Percentiles rank a stretch among this genome's conserved stretches.
phyloP scores from a whole-genome alignment of 2,797 vertebrate genomes.

The Thripadectes ignobilis region DNA sequence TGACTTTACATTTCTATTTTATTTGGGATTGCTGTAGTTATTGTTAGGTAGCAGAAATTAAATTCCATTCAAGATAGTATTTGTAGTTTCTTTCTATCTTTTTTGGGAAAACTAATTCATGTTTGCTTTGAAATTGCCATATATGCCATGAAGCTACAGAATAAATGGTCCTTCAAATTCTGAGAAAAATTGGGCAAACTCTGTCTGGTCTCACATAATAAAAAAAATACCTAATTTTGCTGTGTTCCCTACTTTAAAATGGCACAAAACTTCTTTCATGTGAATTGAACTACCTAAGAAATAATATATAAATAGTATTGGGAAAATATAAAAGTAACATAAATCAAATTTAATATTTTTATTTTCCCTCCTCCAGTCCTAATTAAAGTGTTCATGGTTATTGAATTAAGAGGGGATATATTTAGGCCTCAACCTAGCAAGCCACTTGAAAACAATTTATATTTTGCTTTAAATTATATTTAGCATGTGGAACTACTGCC shows the following conservation, averaged over 20 bases:
- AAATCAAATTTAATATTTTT: neutral
- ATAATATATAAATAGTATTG: neutral
- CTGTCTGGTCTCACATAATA: neutral
- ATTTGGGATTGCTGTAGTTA: neutral
- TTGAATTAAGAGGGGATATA: neutral
- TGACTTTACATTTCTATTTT: neutral
- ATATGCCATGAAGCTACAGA: neutral
- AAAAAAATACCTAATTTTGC: neutral
- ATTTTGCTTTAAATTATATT: neutral
- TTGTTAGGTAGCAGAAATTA: neutral
- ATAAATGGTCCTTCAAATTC: neutral
- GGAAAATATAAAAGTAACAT: neutral
- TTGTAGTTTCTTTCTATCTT: neutral
- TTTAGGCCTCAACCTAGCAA: neutral
- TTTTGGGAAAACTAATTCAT: neutral
- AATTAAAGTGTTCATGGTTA: neutral
- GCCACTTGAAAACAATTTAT: neutral
- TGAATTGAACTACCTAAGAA: neutral
- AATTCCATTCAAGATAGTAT: neutral
- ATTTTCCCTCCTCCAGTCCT: neutral
- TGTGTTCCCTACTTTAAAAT: neutral
- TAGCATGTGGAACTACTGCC: neutral
- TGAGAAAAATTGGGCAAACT: neutral
- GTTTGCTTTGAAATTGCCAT: neutral
- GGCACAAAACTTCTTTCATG: neutral